Percentiles rank a stretch among this genome's conserved stretches.
phyloP scores from a whole-genome alignment of 1,140 invertebrate species.

The Drosophila sucinea region DNA sequence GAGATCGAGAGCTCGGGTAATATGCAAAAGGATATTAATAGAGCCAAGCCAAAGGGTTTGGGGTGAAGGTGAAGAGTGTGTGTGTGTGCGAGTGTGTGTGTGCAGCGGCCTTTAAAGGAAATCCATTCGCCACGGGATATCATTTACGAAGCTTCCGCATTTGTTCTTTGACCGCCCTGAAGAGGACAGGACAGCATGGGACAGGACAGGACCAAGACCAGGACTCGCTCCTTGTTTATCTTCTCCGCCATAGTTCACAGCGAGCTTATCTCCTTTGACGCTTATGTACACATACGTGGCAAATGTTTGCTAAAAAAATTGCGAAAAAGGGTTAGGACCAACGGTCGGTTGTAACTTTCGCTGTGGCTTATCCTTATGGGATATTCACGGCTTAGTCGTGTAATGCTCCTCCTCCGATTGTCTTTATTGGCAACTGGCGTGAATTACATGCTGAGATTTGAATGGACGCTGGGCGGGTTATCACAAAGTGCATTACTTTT shows the following conservation, averaged over 20 bases:
- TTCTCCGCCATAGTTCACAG: slow-evolving; percentile 79
- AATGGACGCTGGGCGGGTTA: slow-evolving; percentile 25
- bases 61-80: slow-evolving; percentile 40
- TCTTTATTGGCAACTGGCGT: slow-evolving; percentile 50
- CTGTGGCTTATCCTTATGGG: slow-evolving; percentile 45
- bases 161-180: slow-evolving; percentile 66
- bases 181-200: slow-evolving; percentile 7
- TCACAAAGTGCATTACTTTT: slow-evolving; percentile 43
- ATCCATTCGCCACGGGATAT: slow-evolving; percentile 83
- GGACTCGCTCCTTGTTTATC: slow-evolving; percentile 67
- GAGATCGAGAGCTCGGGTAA: slow-evolving; percentile 36
- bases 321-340: slow-evolving; percentile 63
- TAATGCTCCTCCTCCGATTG: slow-evolving; percentile 57
- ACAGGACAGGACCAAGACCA: not conserved
- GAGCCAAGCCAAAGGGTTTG: slow-evolving; percentile 47
- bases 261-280: slow-evolving; percentile 67
- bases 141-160: slow-evolving; percentile 59
- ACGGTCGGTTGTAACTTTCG: slow-evolving; percentile 40
- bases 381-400: slow-evolving; percentile 78
- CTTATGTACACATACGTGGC: slow-evolving; percentile 40
- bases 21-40: slow-evolving; percentile 72
- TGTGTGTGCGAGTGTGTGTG: slow-evolving; percentile 56
- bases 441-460: slow-evolving; percentile 58
- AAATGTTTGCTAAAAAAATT: slow-evolving; percentile 69
- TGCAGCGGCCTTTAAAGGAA: slow-evolving; percentile 70